Conservation (phyloP, 92 coral and sea anemone species). For the Actinernus sp. region DNA sequence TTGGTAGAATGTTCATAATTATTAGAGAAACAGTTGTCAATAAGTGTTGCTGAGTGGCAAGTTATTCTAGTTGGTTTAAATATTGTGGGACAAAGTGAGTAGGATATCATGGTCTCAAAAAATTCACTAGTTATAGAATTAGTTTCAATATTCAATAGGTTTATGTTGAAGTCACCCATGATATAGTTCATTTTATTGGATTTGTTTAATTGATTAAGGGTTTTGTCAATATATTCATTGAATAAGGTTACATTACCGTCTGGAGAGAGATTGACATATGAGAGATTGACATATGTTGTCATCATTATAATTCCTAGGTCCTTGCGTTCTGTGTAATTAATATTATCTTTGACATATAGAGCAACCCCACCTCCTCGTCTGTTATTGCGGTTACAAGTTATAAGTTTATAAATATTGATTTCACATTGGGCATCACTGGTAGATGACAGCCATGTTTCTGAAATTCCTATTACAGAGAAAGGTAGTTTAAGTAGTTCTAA, state of each 20-base stretch:
- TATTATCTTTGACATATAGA: no score
- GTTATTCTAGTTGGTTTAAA: constrained; percentile 25
- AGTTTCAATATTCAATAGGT: constrained; percentile 12
- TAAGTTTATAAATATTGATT: no score
- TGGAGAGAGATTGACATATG: constrained; percentile 3
- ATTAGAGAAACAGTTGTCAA: constrained; percentile 1
- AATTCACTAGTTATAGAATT: constrained; percentile 2
- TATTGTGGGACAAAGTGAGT: constrained; percentile 15
- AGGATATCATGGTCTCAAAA: constrained; percentile 12
- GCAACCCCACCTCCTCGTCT: no score
- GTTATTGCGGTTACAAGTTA: no score
- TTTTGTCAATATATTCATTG: constrained; percentile 10
- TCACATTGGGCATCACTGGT: no score
- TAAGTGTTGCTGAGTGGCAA: constrained; percentile 3
- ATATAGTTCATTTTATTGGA: constrained; percentile 7
- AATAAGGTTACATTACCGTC: not conserved
- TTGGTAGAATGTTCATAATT: not conserved
- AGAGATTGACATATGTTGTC: constrained; percentile 6
- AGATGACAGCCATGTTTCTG: no score
- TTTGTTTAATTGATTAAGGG: not conserved
- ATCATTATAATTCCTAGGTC: constrained; percentile 4
- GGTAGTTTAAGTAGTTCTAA: no score
- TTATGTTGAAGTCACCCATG: constrained; percentile 19
- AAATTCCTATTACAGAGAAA: no score
- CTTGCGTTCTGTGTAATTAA: no score